phyloP scores from a whole-genome alignment of 2,797 vertebrate species.

The Hapalemur alaotrensis region DNA sequence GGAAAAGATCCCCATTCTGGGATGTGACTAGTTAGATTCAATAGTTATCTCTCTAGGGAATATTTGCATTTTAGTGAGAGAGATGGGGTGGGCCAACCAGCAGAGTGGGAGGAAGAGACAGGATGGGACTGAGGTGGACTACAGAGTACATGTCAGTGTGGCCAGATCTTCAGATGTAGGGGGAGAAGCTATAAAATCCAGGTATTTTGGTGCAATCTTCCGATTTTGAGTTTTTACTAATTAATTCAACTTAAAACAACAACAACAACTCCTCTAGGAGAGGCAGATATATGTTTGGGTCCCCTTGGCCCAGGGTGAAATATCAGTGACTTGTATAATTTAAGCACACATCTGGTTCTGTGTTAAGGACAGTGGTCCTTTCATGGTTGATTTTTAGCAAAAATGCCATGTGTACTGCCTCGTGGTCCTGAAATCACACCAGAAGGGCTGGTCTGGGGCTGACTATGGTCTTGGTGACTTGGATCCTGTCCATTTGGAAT shows the following conservation, averaged over 20 bases:
- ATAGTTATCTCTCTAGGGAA: neutral
- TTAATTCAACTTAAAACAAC: neutral
- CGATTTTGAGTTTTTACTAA: neutral
- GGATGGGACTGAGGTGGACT: neutral
- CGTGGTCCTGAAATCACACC: neutral
- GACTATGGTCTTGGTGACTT: neutral
- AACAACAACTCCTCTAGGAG: neutral
- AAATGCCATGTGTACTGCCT: neutral
- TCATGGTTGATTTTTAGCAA: neutral
- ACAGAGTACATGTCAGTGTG: neutral
- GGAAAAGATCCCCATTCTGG: neutral
- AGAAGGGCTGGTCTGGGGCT: neutral
- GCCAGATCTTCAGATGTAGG: neutral
- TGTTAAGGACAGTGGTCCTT: neutral
- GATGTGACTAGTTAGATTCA: neutral
- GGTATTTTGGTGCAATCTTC: neutral
- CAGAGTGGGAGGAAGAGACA: neutral
- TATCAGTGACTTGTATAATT: neutral
- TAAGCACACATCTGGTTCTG: neutral
- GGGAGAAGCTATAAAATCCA: neutral
- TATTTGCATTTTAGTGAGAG: neutral
- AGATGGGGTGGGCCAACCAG: neutral
- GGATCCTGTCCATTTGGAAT: neutral
- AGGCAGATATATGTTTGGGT: neutral
- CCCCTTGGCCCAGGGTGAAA: neutral